Evolutionary conservation across 2,797 vertebrate species (phyloP).

Genomic region (Mormyrops attenuatus): DNA sequence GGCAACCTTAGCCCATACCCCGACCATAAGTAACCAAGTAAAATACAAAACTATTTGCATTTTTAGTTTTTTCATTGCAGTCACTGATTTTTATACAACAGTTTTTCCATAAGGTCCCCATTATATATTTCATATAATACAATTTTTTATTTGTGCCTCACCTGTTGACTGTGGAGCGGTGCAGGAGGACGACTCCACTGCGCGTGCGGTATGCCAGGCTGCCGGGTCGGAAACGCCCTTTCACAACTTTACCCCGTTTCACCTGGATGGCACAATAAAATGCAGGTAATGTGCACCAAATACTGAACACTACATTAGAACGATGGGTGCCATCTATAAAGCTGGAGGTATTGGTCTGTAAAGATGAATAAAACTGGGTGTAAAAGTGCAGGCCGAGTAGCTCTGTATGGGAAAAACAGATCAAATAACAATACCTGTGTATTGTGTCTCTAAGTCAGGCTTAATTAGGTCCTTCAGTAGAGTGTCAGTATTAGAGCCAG

Average conservation of each 20-base stretch:
- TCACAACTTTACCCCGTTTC: constrained; percentile 78
- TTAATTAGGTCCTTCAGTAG: no score
- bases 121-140: neutral
- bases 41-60: no score
- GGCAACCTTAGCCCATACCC: no score
- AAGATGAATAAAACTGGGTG: neutral
- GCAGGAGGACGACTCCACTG: constrained; percentile 78
- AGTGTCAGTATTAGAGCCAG: no score
- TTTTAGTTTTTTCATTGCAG: no score
- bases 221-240: constrained; percentile 85
- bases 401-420: neutral
- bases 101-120: neutral
- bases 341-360: neutral
- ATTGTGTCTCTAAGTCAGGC: neutral
- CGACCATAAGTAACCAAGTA: no score
- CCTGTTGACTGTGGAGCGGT: constrained; percentile 92
- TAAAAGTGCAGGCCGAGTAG: neutral
- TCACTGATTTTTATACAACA: no score
- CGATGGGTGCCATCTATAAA: neutral
- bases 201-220: constrained; percentile 65
- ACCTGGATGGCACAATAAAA: constrained; percentile 57
- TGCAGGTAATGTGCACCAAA: neutral
- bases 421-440: neutral
- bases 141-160: constrained; percentile 33
- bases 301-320: neutral